Evolutionary conservation across 1,140 invertebrate genomes (phyloP).

Genomic region (Euura lappo): DNA sequence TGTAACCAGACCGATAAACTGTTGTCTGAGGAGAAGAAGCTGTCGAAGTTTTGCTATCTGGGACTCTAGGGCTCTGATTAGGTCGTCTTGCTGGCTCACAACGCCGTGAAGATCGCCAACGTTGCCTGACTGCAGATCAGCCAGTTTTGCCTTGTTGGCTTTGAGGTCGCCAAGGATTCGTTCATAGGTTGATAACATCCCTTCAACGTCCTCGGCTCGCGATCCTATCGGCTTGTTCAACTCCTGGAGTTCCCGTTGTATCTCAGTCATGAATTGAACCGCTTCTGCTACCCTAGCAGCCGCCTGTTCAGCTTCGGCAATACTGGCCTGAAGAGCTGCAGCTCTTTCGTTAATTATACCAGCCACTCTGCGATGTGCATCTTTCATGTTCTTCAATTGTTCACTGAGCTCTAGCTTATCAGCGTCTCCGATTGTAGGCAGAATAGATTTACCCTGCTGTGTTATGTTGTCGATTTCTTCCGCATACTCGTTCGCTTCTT

Average conservation of each 20-base stretch:
- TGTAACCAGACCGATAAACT: constrained; percentile 83
- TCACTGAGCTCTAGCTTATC: constrained; percentile 83
- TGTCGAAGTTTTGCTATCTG: constrained; percentile 82
- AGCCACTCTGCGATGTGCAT: constrained; percentile 76
- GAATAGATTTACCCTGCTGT: constrained; percentile 80
- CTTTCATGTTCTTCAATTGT: constrained; percentile 76
- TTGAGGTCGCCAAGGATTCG: constrained; percentile 80
- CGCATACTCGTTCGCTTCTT: constrained; percentile 75
- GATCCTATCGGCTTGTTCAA: constrained; percentile 85
- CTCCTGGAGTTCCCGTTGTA: constrained; percentile 83
- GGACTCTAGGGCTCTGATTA: constrained; percentile 82
- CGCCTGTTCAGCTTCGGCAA: constrained; percentile 80
- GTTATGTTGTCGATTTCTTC: constrained; percentile 75
- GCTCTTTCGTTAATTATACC: constrained; percentile 78
- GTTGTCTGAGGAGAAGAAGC: constrained; percentile 80
- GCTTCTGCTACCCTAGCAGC: constrained; percentile 79
- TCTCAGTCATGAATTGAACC: constrained; percentile 77
- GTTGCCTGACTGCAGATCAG: constrained; percentile 77
- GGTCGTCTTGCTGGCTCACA: constrained; percentile 81
- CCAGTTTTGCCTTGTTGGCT: constrained; percentile 79
- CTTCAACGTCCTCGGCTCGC: constrained; percentile 83
- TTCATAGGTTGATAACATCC: constrained; percentile 79
- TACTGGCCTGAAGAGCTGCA: constrained; percentile 72
- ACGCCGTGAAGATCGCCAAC: constrained; percentile 79
- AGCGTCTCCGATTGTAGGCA: constrained; percentile 81